Percentiles rank a stretch among this genome's conserved stretches.
Conservation (phyloP, 1,140 invertebrate genomes). For the Bombus breviceps region DNA sequence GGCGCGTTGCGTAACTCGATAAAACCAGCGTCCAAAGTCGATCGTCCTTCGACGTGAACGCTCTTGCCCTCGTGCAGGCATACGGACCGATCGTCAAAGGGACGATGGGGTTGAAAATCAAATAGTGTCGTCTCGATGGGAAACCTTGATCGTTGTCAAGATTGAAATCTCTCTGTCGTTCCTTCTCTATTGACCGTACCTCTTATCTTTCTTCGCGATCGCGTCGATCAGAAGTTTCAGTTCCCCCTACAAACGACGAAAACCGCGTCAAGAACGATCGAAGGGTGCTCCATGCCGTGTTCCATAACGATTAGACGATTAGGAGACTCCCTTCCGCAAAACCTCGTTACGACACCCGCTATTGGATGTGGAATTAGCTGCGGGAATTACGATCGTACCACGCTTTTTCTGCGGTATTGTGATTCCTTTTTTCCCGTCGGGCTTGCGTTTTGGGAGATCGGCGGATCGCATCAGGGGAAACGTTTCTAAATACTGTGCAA, state of each 20-base stretch:
- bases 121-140: constrained; percentile 65
- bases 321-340: constrained; percentile 41
- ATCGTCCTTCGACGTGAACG: constrained; percentile 39
- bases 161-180: constrained; percentile 42
- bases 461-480: not conserved
- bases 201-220: constrained; percentile 53
- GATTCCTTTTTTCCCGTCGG: not conserved
- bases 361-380: constrained; percentile 56
- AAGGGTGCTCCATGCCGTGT: constrained; percentile 42
- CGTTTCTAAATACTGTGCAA: constrained; percentile 2
- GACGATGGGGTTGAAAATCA: constrained; percentile 75
- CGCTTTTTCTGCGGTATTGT: not conserved
- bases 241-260: constrained; percentile 28
- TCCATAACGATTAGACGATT: constrained; percentile 64
- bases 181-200: constrained; percentile 8
- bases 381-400: constrained; percentile 30
- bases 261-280: constrained; percentile 7
- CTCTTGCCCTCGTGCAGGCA: not conserved
- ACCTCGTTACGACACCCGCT: constrained; percentile 45
- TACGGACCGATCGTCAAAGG: constrained; percentile 28
- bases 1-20: constrained; percentile 75
- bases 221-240: constrained; percentile 48
- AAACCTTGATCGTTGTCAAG: constrained; percentile 41
- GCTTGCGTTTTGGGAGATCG: not conserved
- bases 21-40: constrained; percentile 69